Evolutionary conservation across 2,888 invertebrate species (phyloP).

Genomic region (Lumbricus terrestris): DNA sequence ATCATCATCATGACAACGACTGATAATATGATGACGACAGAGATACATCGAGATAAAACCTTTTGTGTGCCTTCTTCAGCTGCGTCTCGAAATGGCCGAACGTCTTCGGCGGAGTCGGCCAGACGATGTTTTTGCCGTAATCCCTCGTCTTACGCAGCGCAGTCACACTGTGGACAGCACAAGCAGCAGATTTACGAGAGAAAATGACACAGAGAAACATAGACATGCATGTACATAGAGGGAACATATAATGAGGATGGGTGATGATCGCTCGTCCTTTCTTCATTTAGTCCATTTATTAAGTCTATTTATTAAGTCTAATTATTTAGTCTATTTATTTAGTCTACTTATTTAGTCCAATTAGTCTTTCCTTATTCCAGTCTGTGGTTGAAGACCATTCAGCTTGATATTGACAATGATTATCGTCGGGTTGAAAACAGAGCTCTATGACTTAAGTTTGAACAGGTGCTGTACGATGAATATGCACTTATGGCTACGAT

Average conservation of each 20-base stretch:
- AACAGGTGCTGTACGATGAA: not conserved
- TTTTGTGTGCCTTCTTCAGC: slow-evolving; percentile 51
- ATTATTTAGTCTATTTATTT: not conserved
- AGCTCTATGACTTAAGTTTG: too few species aligned
- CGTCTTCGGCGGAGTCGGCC: slow-evolving; percentile 78
- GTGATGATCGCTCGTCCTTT: not conserved
- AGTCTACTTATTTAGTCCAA: too few species aligned
- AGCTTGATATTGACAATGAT: too few species aligned
- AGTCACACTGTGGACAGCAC: not conserved
- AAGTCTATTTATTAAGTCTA: not conserved
- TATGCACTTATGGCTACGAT: too few species aligned
- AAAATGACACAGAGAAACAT: not conserved
- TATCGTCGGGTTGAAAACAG: too few species aligned
- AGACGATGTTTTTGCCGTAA: slow-evolving; percentile 74
- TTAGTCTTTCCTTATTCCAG: too few species aligned
- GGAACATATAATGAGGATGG: not conserved
- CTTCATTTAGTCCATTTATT: too few species aligned
- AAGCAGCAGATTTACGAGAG: not conserved
- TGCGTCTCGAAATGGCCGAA: slow-evolving; percentile 66
- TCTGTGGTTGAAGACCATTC: too few species aligned
- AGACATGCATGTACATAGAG: not conserved
- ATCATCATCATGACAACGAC: not conserved
- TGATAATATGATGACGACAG: not conserved
- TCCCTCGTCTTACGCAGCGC: slow-evolving; percentile 59
- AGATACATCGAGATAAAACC: slow-evolving; percentile 42